A percentile compares a stretch with the other conserved stretches of the same genome.
Evolutionary conservation across 2,888 invertebrate species (phyloP).

Genomic region (Steinernema scapterisci): DNA sequence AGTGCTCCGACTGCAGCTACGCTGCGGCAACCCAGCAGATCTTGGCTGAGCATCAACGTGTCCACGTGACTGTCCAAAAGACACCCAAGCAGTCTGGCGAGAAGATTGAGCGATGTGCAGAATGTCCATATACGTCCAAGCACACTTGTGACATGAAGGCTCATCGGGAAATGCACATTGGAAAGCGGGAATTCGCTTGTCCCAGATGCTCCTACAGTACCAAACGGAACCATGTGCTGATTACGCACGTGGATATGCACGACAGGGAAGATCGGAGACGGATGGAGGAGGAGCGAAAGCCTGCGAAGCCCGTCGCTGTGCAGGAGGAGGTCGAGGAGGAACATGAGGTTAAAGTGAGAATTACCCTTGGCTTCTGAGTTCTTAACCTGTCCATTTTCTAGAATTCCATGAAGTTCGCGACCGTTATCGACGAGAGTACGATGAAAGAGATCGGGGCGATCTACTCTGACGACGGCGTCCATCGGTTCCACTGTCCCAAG

Average conservation of each 20-base stretch:
- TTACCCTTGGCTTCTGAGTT: background rate
- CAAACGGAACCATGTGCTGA: constrained; percentile 12
- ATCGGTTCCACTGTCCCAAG: constrained; percentile 4
- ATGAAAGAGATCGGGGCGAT: constrained; percentile 14
- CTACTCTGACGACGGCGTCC: constrained; percentile 11
- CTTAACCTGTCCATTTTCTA: background rate
- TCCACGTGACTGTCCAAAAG: background rate
- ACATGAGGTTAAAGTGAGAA: background rate
- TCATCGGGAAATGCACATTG: background rate
- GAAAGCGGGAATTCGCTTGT: constrained; percentile 12
- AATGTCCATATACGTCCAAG: constrained; percentile 12
- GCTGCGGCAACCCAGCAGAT: background rate
- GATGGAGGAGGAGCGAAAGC: background rate
- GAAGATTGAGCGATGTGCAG: background rate
- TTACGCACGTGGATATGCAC: constrained; percentile 7
- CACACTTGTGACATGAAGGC: constrained; percentile 28
- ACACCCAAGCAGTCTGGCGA: background rate
- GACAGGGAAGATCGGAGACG: background rate
- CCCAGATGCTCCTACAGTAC: constrained; percentile 7
- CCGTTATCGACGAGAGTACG: background rate
- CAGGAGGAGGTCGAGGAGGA: constrained; percentile 5
- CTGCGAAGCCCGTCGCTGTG: background rate
- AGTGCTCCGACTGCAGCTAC: constrained; percentile 6
- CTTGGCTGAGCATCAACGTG: constrained; percentile 8
- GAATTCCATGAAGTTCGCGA: background rate